Evolutionary conservation across 2,797 vertebrate species (phyloP), one percentile per base, ranked within the genome.

Genomic region (Spinibarbus caldwelli): DNA sequence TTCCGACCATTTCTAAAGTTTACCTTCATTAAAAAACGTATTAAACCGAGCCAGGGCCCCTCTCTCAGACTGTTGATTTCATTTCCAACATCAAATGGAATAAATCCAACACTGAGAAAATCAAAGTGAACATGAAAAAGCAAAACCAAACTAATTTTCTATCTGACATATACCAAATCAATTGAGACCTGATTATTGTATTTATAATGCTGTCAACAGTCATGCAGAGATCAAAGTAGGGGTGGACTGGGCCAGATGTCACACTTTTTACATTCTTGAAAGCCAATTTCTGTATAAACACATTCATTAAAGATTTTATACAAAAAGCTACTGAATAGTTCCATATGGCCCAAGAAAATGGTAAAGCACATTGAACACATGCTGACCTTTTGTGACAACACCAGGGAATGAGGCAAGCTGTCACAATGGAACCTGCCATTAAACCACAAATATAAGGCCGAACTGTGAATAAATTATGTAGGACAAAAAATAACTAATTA

Each of bases 71-170:
- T 70, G 21, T 2, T 66, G 38, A 26, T 34, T 84, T 78, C 19
- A 78, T 78, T 84, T 78, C 64, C 66, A 70, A 78, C 64, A 78
- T 26, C 83, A 78, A 71, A 71, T 78, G 38, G 36, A 84, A 78
- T 36, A 31, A 84, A 84, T 70, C 64, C 26, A 57, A 43, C 17
- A 9, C 0, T 29, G 26, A 49, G 80, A 83, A 76, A 59, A 23
- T 77, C 41, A 77, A 84, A 77, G 62, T 34, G n/a, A 67, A 77
- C 31, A 52, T 34, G 52, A 84, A 84, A 73, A 70, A 36, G 36
- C 49, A 84, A 75, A 54, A 45, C 31, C n/a, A 9, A 84, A 54
- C 45, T 77, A n/a, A 84, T 84, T 77, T 84, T 67, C 62, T 26
- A 14, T 67, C 38, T 12, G 6, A 68, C 4, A 68, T 2, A 57